Percentiles rank a stretch among this genome's conserved stretches.
phyloP scores from a whole-genome alignment of 2,113 vertebrate genomes.

The Neodon shergylaensis region DNA sequence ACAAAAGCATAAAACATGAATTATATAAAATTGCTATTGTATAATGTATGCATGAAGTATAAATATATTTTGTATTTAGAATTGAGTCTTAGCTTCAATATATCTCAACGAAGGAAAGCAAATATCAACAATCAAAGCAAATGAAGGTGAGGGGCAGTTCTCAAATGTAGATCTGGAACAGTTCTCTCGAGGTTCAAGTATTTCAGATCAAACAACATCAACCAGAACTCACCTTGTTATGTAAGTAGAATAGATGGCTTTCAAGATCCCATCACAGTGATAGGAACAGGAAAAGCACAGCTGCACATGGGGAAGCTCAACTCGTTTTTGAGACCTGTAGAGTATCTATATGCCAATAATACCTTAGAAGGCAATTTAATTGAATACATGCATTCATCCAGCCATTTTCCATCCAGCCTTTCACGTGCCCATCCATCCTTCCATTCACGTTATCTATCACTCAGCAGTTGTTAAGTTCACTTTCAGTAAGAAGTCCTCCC shows the following conservation, averaged over 20 bases:
- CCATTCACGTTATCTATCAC: neutral
- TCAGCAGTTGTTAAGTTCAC: neutral
- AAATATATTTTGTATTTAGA: neutral
- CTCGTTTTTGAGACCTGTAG: neutral
- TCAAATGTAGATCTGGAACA: neutral
- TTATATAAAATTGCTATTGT: neutral
- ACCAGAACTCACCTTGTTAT: neutral
- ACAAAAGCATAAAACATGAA: neutral
- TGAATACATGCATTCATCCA: neutral
- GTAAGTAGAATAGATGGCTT: neutral
- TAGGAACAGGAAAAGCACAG: neutral
- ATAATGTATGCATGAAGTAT: neutral
- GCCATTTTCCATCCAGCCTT: neutral
- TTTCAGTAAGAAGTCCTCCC: neutral
- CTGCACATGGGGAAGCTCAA: neutral
- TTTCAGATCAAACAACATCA: neutral
- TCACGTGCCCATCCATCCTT: rapidly evolving
- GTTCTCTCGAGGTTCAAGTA: neutral
- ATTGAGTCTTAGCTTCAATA: neutral
- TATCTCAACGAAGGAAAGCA: neutral
- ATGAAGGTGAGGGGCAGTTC: neutral
- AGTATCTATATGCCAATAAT: neutral
- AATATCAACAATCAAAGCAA: neutral
- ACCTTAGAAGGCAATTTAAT: neutral
- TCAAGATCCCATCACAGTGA: neutral